Evolutionary conservation across 2,888 invertebrate genomes (phyloP).

Genomic region (Macrophya annulata): DNA sequence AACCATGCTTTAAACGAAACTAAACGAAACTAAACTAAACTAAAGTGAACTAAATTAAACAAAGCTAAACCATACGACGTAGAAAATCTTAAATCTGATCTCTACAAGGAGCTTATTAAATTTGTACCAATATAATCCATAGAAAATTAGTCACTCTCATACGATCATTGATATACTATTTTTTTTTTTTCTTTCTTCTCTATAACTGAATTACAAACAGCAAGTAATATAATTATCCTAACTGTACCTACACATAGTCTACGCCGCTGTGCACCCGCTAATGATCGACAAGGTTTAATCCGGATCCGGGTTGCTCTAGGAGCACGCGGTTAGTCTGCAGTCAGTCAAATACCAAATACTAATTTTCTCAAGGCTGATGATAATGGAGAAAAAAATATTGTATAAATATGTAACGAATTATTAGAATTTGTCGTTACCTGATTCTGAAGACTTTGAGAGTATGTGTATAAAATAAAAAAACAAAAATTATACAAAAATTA

Average conservation of each 20-base stretch:
- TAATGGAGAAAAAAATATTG: neutral
- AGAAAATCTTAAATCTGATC: constrained; percentile 10
- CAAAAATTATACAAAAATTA: neutral
- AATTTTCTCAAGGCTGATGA: constrained; percentile 25
- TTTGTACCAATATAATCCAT: constrained; percentile 15
- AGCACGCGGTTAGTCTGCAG: neutral
- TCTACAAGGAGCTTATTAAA: neutral
- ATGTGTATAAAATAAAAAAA: neutral
- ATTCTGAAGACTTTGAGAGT: neutral
- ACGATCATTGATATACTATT: neutral
- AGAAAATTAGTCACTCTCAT: neutral
- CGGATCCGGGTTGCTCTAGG: constrained; percentile 28
- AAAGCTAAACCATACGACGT: neutral
- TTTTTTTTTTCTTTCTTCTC: neutral
- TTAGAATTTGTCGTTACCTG: neutral
- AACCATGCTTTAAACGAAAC: constrained; percentile 18
- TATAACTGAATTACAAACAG: neutral
- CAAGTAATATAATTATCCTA: neutral
- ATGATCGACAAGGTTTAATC: constrained; percentile 41
- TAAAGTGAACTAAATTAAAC: neutral
- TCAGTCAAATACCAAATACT: neutral
- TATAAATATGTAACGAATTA: constrained; percentile 4
- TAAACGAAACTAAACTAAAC: neutral
- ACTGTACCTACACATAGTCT: constrained; percentile 9
- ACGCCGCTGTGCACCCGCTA: constrained; percentile 23